A percentile compares a stretch with the other conserved stretches of the same genome.
Evolutionary conservation across 2,113 vertebrate genomes (phyloP).

Genomic region (Galbula dea): DNA sequence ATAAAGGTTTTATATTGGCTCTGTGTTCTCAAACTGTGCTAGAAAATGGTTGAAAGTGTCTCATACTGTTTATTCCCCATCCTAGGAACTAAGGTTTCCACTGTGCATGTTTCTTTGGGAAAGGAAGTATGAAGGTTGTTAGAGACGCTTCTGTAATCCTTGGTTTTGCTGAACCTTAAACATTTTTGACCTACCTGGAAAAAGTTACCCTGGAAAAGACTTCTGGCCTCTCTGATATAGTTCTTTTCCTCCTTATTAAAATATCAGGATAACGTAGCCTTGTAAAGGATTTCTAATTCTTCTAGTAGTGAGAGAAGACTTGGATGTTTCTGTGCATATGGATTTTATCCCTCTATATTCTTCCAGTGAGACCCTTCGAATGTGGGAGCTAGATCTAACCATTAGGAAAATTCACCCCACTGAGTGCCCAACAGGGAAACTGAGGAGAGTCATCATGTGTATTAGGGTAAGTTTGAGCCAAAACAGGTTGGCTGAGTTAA

Average conservation of each 20-base stretch:
- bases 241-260: not conserved
- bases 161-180: not conserved
- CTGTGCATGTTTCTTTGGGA: not conserved
- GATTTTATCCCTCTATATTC: not conserved
- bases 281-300: not conserved
- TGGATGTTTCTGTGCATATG: not conserved
- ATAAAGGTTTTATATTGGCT: not conserved
- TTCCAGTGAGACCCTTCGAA: constrained; percentile 79
- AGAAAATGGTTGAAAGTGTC: not conserved
- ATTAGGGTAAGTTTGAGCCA: constrained; percentile 71
- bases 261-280: not conserved
- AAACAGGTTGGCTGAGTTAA: not conserved
- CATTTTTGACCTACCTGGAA: not conserved
- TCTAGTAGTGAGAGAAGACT: not conserved
- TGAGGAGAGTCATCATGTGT: constrained; percentile 77
- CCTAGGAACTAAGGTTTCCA: not conserved
- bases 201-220: not conserved
- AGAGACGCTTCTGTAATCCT: not conserved
- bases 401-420: constrained; percentile 81
- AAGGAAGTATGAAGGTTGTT: not conserved
- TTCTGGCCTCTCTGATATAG: not conserved
- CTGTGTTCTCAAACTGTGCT: not conserved
- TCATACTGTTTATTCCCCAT: fast-evolving
- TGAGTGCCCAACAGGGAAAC: constrained; percentile 77
- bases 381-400: constrained; percentile 84